Conservation (phyloP, 2,888 invertebrate species). For the Resseliella maxima region DNA sequence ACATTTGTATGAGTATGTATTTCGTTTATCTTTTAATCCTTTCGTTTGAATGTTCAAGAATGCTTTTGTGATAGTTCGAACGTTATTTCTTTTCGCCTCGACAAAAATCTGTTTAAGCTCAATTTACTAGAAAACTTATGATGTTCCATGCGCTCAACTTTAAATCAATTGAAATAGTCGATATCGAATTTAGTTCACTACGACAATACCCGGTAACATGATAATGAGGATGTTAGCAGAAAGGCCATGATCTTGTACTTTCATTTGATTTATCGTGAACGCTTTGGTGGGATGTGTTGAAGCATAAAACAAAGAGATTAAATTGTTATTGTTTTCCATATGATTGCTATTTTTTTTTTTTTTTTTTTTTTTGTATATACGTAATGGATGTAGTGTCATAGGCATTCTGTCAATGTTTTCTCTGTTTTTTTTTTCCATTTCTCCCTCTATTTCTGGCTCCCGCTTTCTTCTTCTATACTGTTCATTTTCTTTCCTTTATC, state of each 20-base stretch:
- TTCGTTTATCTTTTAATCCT: no score
- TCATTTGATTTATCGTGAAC: neutral
- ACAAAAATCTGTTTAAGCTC: neutral
- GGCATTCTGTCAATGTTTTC: neutral
- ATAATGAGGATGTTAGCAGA: neutral
- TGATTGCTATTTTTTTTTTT: no score
- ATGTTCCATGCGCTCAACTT: neutral
- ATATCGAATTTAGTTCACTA: neutral
- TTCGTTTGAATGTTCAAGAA: neutral
- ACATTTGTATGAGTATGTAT: no score
- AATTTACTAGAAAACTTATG: neutral
- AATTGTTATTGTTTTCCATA: neutral
- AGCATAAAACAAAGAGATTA: neutral
- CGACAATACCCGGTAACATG: neutral
- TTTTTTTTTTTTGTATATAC: no score
- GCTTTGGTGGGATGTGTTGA: neutral
- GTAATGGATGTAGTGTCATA: neutral
- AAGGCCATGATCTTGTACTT: neutral
- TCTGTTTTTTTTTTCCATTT: neutral
- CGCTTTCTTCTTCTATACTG: no score
- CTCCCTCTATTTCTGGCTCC: neutral
- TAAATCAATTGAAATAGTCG: slow-evolving; percentile 27
- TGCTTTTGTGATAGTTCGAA: neutral
- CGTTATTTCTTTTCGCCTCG: no score
- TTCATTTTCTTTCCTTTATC: no score